These are phyloP conservation scores for Bovichtus diacanthus DNA, from an alignment of 2,797 vertebrate species.

Conservation along the genomic window DNA sequence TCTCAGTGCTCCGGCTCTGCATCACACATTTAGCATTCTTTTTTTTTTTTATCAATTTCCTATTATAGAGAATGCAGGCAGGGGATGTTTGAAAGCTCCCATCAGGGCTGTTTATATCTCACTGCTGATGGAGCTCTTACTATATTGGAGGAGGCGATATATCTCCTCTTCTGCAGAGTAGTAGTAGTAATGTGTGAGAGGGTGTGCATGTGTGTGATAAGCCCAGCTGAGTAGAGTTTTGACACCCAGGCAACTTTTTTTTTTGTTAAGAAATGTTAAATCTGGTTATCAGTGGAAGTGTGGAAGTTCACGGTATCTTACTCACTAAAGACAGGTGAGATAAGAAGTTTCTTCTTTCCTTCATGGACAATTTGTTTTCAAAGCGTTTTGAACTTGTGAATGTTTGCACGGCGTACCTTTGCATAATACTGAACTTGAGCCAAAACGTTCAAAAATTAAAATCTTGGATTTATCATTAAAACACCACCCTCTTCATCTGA, in stretches of 20 bases:
- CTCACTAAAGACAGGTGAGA: background rate
- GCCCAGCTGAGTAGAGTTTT: background rate
- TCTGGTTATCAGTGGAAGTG: constrained; percentile 5
- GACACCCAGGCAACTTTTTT: background rate
- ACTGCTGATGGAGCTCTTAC: constrained; percentile 20
- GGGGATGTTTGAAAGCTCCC: constrained; percentile 27
- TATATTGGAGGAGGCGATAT: background rate
- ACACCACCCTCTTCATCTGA: background rate
- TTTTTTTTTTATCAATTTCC: constrained; percentile 10
- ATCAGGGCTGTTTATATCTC: constrained; percentile 27
- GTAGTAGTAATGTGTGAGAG: background rate
- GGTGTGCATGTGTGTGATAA: constrained; percentile 14
- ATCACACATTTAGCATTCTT: background rate
- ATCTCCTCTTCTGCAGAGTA: constrained; percentile 2
- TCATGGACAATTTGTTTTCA: background rate
- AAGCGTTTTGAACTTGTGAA: background rate
- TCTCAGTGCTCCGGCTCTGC: background rate
- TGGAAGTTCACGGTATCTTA: constrained; percentile 6
- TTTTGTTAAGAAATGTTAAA: constrained; percentile 1
- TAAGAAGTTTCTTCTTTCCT: background rate
- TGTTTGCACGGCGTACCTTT: background rate
- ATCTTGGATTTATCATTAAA: background rate
- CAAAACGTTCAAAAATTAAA: background rate
- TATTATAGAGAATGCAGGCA: constrained; percentile 25
- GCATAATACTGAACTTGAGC: background rate